Percentiles rank a stretch among this genome's conserved stretches.
Evolutionary conservation across 2,113 vertebrate species (phyloP).

Genomic region (Columba livia): DNA sequence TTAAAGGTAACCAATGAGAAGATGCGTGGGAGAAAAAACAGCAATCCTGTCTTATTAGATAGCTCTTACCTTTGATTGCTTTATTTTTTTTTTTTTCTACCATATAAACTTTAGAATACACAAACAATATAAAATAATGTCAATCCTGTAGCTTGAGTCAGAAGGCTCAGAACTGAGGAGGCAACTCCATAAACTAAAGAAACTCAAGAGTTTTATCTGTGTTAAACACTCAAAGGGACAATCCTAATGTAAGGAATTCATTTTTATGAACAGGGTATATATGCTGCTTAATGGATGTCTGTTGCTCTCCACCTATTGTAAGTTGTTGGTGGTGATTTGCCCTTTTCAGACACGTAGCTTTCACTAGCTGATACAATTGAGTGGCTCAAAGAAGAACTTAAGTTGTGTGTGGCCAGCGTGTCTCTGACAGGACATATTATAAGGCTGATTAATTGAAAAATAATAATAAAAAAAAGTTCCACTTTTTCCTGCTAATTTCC

Average conservation of each 20-base stretch:
- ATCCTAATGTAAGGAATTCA: background rate
- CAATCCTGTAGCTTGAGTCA: background rate
- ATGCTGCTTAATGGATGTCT: background rate
- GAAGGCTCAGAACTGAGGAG: background rate
- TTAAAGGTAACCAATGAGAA: background rate
- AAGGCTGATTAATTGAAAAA: background rate
- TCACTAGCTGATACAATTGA: background rate
- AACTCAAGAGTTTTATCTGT: background rate
- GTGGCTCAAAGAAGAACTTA: background rate
- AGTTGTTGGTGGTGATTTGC: background rate
- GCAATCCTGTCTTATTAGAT: background rate
- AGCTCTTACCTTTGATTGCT: background rate
- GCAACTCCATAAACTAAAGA: background rate
- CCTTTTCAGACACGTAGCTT: background rate
- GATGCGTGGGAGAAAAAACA: background rate
- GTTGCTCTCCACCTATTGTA: rapidly evolving
- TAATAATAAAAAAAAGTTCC: background rate
- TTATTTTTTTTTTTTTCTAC: background rate
- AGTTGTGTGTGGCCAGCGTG: background rate
- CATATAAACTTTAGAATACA: background rate
- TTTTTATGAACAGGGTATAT: background rate
- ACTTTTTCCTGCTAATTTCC: background rate
- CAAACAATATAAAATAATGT: background rate
- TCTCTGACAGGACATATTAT: background rate
- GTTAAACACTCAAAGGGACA: background rate